Evolutionary conservation across 2,113 vertebrate genomes (phyloP), one percentile per base, ranked within the genome.

Genomic region (Microcebus jonahi): DNA sequence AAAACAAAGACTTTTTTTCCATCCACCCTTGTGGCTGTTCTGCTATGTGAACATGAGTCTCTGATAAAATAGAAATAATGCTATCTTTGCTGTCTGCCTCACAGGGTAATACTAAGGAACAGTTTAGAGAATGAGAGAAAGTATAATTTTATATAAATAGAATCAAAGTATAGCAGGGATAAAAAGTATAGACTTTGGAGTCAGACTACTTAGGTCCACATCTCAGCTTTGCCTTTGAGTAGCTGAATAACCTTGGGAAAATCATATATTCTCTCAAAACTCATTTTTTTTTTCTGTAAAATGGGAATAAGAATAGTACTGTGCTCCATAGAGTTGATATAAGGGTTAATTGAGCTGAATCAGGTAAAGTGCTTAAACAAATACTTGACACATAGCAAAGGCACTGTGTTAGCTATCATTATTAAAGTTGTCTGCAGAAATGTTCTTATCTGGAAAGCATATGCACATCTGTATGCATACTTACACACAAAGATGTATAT

Each of bases 391-490:
- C 17, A 36, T 21, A 83, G 20, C 85, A 18, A 94, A 95, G n/a
- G 1, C 39, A 87, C 55, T 36, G 6, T 27, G 13, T 76, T 61
- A 48, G 10, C 36, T 71, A 10, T 82, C 65, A 76, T 71, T 55
- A 68, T 63, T 93, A 93, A 88, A 68, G 75, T 63, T 95, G 0
- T 81, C 50, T 50, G 14, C 1, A 80, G 31, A 59, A 42, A 13
- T 77, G 81, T 90, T 80, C 63, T 95, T 57, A 70, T 57, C 36
- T 96, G 50, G 10, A 90, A 73, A 92, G 84, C 85, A 48, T 5
- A 67, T 73, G 34, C 13, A 68, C n/a, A 29, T 86, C 42, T 76
- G 3, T 89, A 23, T 53, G 34, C 8, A 53, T 12, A 86, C 3
- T 25, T 36, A 71, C 31, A 88, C 6, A 80, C 11, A 90, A 57